phyloP scores from a whole-genome alignment of 1,140 invertebrate species.

The Telenomus remus region DNA sequence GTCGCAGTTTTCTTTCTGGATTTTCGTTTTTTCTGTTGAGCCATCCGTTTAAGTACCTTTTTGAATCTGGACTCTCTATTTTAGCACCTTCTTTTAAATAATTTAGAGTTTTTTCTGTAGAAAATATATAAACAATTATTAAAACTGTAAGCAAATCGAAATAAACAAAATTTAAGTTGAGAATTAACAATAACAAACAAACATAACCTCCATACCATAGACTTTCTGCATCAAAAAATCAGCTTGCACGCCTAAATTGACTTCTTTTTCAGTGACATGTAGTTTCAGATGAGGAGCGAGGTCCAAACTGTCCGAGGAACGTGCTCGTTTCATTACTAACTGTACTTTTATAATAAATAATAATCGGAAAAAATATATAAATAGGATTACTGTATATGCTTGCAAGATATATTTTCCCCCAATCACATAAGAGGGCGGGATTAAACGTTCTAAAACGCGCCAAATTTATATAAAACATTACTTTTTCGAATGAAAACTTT shows the following conservation, averaged over 20 bases:
- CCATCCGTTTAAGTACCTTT: constrained; percentile 3
- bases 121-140: background rate
- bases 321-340: constrained; percentile 15
- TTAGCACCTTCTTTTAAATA: constrained; percentile 32
- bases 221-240: constrained; percentile 21
- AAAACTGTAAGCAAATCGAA: no score
- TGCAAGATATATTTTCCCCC: no score
- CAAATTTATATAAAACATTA: no score
- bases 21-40: background rate
- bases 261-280: constrained; percentile 21
- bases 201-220: constrained; percentile 27
- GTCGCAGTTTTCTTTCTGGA: background rate
- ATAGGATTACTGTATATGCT: no score
- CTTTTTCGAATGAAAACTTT: no score
- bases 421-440: no score
- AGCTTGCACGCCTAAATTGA: constrained; percentile 16
- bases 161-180: no score
- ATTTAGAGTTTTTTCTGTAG: constrained; percentile 25
- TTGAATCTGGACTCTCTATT: constrained; percentile 20
- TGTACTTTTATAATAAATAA: no score
- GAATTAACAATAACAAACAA: constrained; percentile 10
- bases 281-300: constrained; percentile 12
- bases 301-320: constrained; percentile 12
- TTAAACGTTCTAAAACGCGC: no score
- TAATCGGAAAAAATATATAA: no score